Percentiles rank a stretch among this genome's conserved stretches.
phyloP scores from a whole-genome alignment of 2,113 vertebrate genomes.

The Perca fluviatilis region DNA sequence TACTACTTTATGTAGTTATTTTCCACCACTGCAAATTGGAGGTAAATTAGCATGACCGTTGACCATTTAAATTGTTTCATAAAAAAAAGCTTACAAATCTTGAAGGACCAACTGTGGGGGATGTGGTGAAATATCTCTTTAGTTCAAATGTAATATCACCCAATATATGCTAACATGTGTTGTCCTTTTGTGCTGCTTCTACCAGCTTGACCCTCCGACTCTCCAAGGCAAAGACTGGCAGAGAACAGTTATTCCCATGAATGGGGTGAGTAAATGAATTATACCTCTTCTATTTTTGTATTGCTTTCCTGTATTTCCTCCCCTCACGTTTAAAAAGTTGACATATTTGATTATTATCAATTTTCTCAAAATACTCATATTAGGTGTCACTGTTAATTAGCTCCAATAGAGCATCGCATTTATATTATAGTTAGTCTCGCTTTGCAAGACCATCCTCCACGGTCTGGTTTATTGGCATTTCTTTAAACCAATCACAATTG shows the following conservation, averaged over 20 bases:
- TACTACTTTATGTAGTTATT: not conserved
- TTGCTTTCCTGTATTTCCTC: not conserved
- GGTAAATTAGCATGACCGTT: not conserved
- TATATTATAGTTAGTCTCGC: no score
- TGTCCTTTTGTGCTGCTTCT: slow-evolving; percentile 1
- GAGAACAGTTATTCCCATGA: slow-evolving; percentile 95
- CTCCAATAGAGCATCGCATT: not conserved
- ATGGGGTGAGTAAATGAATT: slow-evolving; percentile 87
- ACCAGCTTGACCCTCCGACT: slow-evolving; percentile 91
- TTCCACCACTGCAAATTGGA: not conserved
- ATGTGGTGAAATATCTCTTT: not conserved
- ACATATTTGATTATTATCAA: not conserved
- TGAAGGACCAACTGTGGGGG: not conserved
- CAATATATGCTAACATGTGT: not conserved
- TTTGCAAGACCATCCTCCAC: no score
- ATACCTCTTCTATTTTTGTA: not conserved
- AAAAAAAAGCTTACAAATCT: not conserved
- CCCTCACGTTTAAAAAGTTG: not conserved
- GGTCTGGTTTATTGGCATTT: no score
- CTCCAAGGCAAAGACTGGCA: slow-evolving; percentile 98
- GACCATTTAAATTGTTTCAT: not conserved
- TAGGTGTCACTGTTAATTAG: not conserved
- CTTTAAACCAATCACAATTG: no score
- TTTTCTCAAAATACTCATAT: not conserved
- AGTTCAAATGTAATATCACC: not conserved